Conservation (phyloP, 2,888 invertebrate genomes). For the Hydropsyche betteni region DNA sequence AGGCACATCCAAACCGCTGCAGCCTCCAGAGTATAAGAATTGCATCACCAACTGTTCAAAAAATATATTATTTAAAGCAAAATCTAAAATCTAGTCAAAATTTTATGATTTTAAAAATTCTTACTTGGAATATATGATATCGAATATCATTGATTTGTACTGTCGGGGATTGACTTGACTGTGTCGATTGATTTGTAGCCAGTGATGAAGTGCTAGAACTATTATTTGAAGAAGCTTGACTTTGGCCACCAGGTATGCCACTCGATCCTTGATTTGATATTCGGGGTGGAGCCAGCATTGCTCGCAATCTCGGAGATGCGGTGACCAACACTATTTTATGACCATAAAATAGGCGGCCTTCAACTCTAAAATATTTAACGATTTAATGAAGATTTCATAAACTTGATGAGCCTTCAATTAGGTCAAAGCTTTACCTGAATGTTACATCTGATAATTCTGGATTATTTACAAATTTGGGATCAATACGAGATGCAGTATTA, state of each 20-base stretch:
- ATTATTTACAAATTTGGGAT: constrained; percentile 94
- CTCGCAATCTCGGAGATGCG: constrained; percentile 84
- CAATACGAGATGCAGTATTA: constrained; percentile 78
- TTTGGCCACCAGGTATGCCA: constrained; percentile 53
- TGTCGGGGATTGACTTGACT: constrained; percentile 69
- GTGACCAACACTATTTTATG: constrained; percentile 94
- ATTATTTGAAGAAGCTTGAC: constrained; percentile 54
- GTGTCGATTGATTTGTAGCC: constrained; percentile 45
- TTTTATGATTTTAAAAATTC: constrained; percentile 30
- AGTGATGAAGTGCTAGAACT: constrained; percentile 38
- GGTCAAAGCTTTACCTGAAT: constrained; percentile 66
- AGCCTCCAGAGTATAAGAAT: constrained; percentile 90
- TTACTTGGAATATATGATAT: constrained; percentile 91
- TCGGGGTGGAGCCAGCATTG: constrained; percentile 74
- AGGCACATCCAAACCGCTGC: constrained; percentile 78
- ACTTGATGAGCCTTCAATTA: not conserved
- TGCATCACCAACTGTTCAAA: constrained; percentile 85
- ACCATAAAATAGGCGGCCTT: constrained; percentile 89
- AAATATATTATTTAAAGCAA: not conserved
- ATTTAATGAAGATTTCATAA: not conserved
- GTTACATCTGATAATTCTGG: constrained; percentile 92
- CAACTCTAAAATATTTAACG: constrained; percentile 68
- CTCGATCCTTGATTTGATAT: constrained; percentile 47
- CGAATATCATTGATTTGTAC: constrained; percentile 93
- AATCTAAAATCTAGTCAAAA: constrained; percentile 32